Evolutionary conservation across 2,797 vertebrate genomes (phyloP).

Genomic region (Hoplostethus atlanticus): DNA sequence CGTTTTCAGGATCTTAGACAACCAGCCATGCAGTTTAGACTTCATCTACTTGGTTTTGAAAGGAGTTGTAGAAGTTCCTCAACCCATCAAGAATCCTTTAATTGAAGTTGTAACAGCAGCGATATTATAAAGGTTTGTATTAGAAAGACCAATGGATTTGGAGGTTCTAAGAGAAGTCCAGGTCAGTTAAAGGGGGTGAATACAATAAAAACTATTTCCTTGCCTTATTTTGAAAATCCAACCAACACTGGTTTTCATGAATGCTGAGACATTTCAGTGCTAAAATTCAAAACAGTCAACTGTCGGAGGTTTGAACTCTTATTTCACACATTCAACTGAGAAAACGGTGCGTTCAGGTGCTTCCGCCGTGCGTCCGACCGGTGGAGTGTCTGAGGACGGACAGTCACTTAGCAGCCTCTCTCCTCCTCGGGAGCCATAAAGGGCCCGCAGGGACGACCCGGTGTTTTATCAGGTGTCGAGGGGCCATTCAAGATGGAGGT

Average conservation of each 20-base stretch:
- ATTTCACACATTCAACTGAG: background rate
- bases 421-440: conserved; percentile 62
- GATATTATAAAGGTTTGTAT: conserved; percentile 12
- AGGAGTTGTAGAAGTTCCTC: conserved; percentile 24
- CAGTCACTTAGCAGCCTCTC: conserved; percentile 33
- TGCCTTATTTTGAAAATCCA: background rate
- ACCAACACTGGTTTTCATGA: background rate
- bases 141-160: background rate
- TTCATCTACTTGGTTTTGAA: conserved; percentile 40
- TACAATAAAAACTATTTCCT: background rate
- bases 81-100: conserved; percentile 35
- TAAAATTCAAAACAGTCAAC: no score
- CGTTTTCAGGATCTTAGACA: conserved; percentile 25
- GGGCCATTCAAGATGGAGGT: conserved; percentile 61
- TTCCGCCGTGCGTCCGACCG: conserved; percentile 29
- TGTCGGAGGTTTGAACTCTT: background rate
- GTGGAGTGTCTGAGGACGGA: conserved; percentile 6
- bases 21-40: conserved; percentile 7
- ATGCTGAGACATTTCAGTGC: background rate
- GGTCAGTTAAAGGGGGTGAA: background rate
- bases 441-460: conserved; percentile 47
- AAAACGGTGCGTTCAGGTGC: background rate
- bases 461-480: conserved; percentile 76
- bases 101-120: conserved; percentile 34
- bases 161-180: background rate